Evolutionary conservation across 2,888 invertebrate species (phyloP).

Genomic region (Cataglyphis rosenhaueri): DNA sequence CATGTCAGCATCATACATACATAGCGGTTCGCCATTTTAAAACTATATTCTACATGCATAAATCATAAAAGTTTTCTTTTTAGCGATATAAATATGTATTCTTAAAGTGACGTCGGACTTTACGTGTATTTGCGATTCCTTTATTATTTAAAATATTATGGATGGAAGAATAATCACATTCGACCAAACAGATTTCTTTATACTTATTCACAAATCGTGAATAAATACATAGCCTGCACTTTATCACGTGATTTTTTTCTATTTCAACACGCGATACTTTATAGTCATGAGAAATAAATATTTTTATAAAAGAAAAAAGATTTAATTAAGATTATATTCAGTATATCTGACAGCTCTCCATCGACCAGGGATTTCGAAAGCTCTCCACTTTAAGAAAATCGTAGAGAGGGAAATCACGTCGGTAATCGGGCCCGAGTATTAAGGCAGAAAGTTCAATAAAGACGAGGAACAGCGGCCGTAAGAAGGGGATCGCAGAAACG

Average conservation of each 20-base stretch:
- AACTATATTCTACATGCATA: neutral
- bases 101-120: neutral
- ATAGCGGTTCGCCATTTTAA: neutral
- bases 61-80: neutral
- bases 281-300: neutral
- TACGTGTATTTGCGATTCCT: neutral
- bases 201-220: neutral
- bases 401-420: conserved; percentile 55
- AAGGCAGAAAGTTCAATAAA: conserved; percentile 48
- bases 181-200: neutral
- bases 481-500: conserved; percentile 2
- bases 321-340: conserved; percentile 64
- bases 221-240: neutral
- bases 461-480: conserved; percentile 34
- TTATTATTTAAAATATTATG: neutral
- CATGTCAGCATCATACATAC: neutral
- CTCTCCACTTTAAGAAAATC: conserved; percentile 64
- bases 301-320: neutral
- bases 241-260: neutral
- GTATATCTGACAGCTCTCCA: conserved; percentile 53
- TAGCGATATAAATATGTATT: neutral
- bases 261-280: neutral
- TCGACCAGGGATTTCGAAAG: conserved; percentile 40
- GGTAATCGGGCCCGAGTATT: conserved; percentile 55
- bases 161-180: neutral